Conservation (phyloP, 23 tunicate species). For the Halocynthia roretzi region DNA sequence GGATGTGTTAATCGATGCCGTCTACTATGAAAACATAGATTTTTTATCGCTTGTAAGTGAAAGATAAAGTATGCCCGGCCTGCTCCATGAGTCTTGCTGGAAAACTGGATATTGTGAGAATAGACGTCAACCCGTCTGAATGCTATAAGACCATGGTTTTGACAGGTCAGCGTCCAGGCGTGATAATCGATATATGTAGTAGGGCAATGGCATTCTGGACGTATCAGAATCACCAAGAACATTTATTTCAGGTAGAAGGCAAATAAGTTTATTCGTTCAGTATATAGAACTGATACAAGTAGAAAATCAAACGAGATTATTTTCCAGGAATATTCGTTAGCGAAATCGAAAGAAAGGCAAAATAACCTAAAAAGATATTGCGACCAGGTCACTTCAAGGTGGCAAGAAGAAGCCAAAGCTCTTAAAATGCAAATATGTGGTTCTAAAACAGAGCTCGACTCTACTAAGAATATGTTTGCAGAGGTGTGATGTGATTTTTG, state of each 20-base stretch:
- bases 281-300: no score
- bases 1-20: not conserved
- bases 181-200: slow-evolving; percentile 62
- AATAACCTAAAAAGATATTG: slow-evolving; percentile 48
- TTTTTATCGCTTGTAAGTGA: slow-evolving; percentile 19
- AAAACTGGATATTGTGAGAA: slow-evolving; percentile 61
- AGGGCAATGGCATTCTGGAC: slow-evolving; percentile 66
- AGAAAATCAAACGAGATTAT: no score
- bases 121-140: slow-evolving; percentile 69
- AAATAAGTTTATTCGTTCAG: not conserved
- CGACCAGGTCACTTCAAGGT: slow-evolving; percentile 41
- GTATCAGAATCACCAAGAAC: slow-evolving; percentile 66
- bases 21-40: not conserved
- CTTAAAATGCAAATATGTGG: slow-evolving; percentile 27
- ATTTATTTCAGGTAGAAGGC: slow-evolving; percentile 37
- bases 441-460: slow-evolving; percentile 35
- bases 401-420: slow-evolving; percentile 48
- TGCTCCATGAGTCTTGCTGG: slow-evolving; percentile 33
- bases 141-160: slow-evolving; percentile 71
- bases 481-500: slow-evolving; percentile 28
- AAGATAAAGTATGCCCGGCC: slow-evolving; percentile 55
- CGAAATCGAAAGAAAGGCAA: slow-evolving; percentile 35
- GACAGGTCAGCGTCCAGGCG: slow-evolving; percentile 69
- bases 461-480: slow-evolving; percentile 29
- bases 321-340: slow-evolving; percentile 28